Conservation (phyloP, 2,113 vertebrate genomes). For the Mus pahari region DNA sequence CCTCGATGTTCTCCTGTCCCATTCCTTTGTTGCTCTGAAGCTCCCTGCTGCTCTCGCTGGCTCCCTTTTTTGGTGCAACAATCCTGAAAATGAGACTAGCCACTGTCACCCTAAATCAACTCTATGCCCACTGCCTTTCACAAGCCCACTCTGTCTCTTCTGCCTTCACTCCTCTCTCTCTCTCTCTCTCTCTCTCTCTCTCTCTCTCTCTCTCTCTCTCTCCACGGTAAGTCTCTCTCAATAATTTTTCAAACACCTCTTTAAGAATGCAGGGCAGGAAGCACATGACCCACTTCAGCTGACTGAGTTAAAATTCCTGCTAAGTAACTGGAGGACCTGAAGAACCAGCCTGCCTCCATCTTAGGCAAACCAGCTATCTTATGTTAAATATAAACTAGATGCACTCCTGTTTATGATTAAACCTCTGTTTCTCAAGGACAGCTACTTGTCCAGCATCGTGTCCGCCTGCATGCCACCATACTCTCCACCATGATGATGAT, state of each 20-base stretch:
- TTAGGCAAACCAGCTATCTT: background rate
- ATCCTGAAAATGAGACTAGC: background rate
- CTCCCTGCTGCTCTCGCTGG: background rate
- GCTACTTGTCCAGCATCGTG: no score
- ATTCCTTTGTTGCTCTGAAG: background rate
- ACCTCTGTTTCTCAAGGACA: background rate
- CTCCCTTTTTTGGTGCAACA: background rate
- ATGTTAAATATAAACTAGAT: no score
- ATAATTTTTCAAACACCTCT: background rate
- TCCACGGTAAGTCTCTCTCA: background rate
- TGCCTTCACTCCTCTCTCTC: background rate
- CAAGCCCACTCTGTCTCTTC: background rate
- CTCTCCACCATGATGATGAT: background rate
- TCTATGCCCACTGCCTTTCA: background rate
- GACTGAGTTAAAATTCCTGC: background rate
- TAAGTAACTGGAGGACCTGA: background rate
- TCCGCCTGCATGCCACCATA: background rate
- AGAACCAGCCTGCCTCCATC: background rate
- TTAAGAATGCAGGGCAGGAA: background rate
- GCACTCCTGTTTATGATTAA: background rate
- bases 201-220: background rate
- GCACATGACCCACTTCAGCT: background rate
- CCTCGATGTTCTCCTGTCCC: background rate
- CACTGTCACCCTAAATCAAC: background rate
- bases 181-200: background rate